Evolutionary conservation across 2,797 vertebrate species (phyloP), one percentile per base, ranked within the genome.

Genomic region (Sparus aurata): DNA sequence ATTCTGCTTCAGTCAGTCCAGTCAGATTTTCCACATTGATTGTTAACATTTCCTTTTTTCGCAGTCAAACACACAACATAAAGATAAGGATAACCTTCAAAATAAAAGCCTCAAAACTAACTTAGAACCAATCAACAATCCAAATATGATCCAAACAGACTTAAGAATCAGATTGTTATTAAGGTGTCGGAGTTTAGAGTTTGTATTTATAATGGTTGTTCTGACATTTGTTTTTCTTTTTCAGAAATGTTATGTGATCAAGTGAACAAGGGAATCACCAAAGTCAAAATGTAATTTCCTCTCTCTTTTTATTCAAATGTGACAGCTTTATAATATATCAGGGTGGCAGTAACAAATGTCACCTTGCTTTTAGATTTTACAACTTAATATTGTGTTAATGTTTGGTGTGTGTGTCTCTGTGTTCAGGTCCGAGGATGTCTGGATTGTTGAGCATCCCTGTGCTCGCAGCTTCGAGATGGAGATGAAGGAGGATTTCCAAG

Each of bases 211-310:
- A 1, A 5, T 34, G 15, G 17, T 34, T 65, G 1, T n/a, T 3
- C 65, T 2, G 12, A 60, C 4, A 55, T 13, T 62, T 49, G 18
- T 53, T 20, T 2, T 47, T 22, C 54, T 57, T 82, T 82, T 87
- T 12, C 88, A 96, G 95, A 46, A 9, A 0, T 3, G 2, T 90
- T 94, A 57, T 95, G 90, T 89, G 58, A 82, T 4, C 75, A 87
- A 27, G 58, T 15, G 1, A 70, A 2, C 8, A 22, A 0, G 7
- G 58, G 30, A 52, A 38, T 72, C 23, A 22, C 41, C 27, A 34
- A 69, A 57, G 46, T 55, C 15, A 81, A 75, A 71, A 86, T 79
- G 95, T 96, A 89, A 90, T 91, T 71, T 83, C 52, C 69, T 67
- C 11, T 81, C 0, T 68, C 3, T 47, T 54, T 75, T 68, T 55